Conservation (phyloP, 2,797 vertebrate species). For the Trichosurus vulpecula region DNA sequence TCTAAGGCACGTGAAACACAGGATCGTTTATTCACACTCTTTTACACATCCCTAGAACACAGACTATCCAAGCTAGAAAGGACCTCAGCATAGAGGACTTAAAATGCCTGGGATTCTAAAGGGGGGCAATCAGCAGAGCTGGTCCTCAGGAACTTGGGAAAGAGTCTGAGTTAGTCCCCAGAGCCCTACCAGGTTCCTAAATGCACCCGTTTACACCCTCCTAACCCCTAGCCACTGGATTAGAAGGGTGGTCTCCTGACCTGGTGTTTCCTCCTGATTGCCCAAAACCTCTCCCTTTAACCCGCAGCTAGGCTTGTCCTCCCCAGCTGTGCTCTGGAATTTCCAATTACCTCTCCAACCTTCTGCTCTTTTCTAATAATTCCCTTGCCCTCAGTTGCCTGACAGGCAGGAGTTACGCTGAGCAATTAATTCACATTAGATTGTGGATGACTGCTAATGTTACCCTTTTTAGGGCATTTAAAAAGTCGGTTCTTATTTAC, state of each 20-base stretch:
- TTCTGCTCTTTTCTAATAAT: not conserved
- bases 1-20: not conserved
- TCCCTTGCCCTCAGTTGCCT: not conserved
- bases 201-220: accelerated
- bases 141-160: not conserved
- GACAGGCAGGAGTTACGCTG: not conserved
- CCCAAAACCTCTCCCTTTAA: not conserved
- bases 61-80: not conserved
- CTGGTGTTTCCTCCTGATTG: not conserved
- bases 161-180: no score
- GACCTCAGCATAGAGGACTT: not conserved
- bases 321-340: not conserved
- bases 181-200: not conserved
- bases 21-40: not conserved
- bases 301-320: not conserved
- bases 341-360: not conserved
- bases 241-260: not conserved
- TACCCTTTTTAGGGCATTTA: not conserved
- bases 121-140: not conserved
- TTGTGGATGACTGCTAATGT: not conserved
- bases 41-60: no score
- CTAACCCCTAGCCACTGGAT: accelerated
- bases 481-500: no score
- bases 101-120: not conserved
- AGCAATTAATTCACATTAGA: not conserved